Conservation (phyloP, 2,113 vertebrate genomes). For the Tautogolabrus adspersus region DNA sequence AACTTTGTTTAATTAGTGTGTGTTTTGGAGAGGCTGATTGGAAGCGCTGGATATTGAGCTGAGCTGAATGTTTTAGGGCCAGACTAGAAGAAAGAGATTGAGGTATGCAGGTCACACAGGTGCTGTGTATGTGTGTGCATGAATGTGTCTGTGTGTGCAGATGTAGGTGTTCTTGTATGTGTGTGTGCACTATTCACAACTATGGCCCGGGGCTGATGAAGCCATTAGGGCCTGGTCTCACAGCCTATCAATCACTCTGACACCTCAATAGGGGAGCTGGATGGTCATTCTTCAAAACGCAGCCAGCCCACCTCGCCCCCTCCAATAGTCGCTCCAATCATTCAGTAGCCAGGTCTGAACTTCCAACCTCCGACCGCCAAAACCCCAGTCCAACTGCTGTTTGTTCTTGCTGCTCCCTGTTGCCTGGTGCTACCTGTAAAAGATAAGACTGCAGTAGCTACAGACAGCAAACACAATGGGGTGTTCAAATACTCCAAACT, state of each 20-base stretch:
- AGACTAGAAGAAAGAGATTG: constrained; percentile 80
- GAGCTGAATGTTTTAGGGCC: constrained; percentile 60
- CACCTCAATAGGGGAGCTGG: constrained; percentile 74
- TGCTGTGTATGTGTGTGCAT: not conserved
- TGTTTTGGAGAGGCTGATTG: constrained; percentile 80
- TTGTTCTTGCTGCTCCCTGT: constrained; percentile 6
- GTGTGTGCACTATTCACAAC: constrained; percentile 16
- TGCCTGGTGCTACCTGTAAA: not conserved
- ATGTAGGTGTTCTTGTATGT: not conserved
- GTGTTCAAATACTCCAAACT: not conserved
- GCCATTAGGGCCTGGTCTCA: constrained; percentile 80
- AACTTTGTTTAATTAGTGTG: constrained; percentile 76
- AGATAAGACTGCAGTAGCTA: not conserved
- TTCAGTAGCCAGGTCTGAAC: constrained; percentile 70
- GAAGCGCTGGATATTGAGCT: constrained; percentile 24
- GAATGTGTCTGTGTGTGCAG: not conserved
- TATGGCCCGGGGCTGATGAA: constrained; percentile 81
- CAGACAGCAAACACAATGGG: not conserved
- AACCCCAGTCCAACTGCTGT: constrained; percentile 2
- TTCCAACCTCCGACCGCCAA: constrained; percentile 35
- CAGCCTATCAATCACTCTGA: constrained; percentile 84
- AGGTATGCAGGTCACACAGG: constrained; percentile 59
- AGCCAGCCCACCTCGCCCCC: constrained; percentile 70
- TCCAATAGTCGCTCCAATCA: constrained; percentile 80
- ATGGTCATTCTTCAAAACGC: constrained; percentile 78